These are phyloP conservation scores for Conops quadrifasciatus DNA, from an alignment of 2,888 invertebrate species.

Conservation along the genomic window DNA sequence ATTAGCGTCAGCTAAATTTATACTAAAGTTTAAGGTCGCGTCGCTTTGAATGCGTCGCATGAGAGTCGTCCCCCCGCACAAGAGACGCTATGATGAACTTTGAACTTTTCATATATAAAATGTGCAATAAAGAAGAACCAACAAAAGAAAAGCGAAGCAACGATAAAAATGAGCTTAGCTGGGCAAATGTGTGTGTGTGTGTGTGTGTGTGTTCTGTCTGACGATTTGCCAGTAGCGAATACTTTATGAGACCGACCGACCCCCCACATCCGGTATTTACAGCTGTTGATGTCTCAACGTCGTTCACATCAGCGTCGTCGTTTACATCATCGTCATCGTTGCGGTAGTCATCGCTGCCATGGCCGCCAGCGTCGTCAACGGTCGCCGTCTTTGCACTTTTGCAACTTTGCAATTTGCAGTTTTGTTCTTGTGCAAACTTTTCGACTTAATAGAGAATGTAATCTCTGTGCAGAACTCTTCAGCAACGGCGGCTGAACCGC, in stretches of 20 bases:
- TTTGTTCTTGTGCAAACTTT: slow-evolving; percentile 22
- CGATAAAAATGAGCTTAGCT: slow-evolving; percentile 24
- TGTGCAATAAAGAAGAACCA: neutral
- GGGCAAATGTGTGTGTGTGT: slow-evolving; percentile 2
- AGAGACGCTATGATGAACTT: slow-evolving; percentile 21
- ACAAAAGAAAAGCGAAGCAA: neutral
- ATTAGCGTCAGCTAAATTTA: neutral
- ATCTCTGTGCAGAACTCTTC: too few relatives aligned
- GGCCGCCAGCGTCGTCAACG: neutral
- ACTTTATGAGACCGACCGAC: slow-evolving; percentile 11
- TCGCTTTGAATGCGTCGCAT: neutral
- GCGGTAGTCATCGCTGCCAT: neutral
- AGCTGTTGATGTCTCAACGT: slow-evolving; percentile 25
- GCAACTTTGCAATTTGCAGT: slow-evolving; percentile 10
- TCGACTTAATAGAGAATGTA: too few relatives aligned
- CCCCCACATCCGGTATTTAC: slow-evolving; percentile 36
- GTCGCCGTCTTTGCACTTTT: neutral
- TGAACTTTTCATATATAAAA: slow-evolving; percentile 22
- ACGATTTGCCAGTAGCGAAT: neutral
- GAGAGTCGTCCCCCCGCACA: neutral
- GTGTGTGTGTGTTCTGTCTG: neutral
- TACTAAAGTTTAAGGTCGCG: slow-evolving; percentile 8
- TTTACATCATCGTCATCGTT: neutral
- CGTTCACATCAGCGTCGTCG: neutral
- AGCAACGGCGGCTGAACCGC: too few relatives aligned